Conservation (phyloP, 2,113 vertebrate genomes). For the Phyllopteryx taeniolatus region DNA sequence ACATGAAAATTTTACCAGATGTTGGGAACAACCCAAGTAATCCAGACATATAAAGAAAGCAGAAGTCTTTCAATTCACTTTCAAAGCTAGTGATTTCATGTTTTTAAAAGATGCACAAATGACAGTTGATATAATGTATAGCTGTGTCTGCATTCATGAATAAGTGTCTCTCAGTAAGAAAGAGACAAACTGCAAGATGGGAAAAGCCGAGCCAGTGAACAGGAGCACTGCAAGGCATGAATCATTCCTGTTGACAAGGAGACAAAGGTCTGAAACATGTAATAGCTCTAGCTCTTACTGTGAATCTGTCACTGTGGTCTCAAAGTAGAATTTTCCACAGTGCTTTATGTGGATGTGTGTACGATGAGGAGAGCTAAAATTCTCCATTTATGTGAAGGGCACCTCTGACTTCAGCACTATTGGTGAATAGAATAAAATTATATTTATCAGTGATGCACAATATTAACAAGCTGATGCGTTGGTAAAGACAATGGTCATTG, state of each 20-base stretch:
- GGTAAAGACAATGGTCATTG: not conserved
- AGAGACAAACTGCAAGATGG: conserved; percentile 28
- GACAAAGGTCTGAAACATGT: conserved; percentile 61
- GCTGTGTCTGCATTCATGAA: conserved; percentile 31
- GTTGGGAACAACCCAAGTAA: no score
- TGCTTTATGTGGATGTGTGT: conserved; percentile 27
- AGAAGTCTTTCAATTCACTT: conserved; percentile 8
- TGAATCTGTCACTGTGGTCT: conserved; percentile 45
- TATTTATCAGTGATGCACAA: conserved; percentile 48
- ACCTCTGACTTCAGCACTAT: conserved; percentile 49
- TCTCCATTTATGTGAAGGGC: conserved; percentile 51
- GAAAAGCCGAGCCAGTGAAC: conserved; percentile 2
- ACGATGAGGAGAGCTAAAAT: conserved; percentile 21
- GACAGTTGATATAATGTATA: conserved; percentile 12
- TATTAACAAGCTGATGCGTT: not conserved
- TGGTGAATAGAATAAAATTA: conserved; percentile 22
- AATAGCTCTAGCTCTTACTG: conserved; percentile 58
- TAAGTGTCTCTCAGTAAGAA: conserved; percentile 31
- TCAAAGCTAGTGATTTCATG: conserved; percentile 9
- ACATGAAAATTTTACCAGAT: no score
- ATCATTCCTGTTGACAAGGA: conserved; percentile 62
- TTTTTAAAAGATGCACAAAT: conserved; percentile 2
- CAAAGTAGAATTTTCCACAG: conserved; percentile 31
- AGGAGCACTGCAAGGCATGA: conserved; percentile 49
- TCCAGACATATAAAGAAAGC: not conserved